phyloP scores from a whole-genome alignment of 2,888 invertebrate genomes.

The Tetropium fuscum region DNA sequence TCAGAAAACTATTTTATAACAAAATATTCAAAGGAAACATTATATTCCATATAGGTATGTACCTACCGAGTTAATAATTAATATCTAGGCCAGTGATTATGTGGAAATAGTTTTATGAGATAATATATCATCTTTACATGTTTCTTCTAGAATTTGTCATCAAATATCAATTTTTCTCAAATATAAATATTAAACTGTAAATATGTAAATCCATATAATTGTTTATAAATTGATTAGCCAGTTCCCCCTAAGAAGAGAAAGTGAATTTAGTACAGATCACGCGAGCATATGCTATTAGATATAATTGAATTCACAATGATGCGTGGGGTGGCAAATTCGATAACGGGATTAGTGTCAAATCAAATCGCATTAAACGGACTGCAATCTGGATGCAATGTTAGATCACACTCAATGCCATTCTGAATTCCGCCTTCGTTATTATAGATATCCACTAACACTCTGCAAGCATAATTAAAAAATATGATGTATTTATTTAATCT shows the following conservation, averaged over 20 bases:
- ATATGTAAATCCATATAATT: constrained; percentile 53
- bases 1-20: too few species aligned
- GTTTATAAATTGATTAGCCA: constrained; percentile 54
- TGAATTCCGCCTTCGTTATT: constrained; percentile 27
- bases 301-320: constrained; percentile 66
- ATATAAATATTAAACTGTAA: too few species aligned
- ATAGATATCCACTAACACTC: constrained; percentile 14
- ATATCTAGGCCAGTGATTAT: too few species aligned
- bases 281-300: constrained; percentile 67
- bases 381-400: constrained; percentile 62
- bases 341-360: constrained; percentile 69
- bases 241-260: constrained; percentile 41
- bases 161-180: too few species aligned
- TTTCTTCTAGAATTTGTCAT: not conserved
- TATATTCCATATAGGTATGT: too few species aligned
- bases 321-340: constrained; percentile 67
- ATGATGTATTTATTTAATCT: not conserved
- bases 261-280: constrained; percentile 46
- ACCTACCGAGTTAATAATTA: too few species aligned
- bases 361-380: constrained; percentile 66
- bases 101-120: too few species aligned
- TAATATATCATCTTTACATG: too few species aligned
- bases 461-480: constrained; percentile 19
- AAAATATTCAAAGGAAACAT: too few species aligned
- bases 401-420: constrained; percentile 34